These are phyloP conservation scores for Merodon equestris DNA, from an alignment of 2,888 invertebrate species.

Conservation along the genomic window DNA sequence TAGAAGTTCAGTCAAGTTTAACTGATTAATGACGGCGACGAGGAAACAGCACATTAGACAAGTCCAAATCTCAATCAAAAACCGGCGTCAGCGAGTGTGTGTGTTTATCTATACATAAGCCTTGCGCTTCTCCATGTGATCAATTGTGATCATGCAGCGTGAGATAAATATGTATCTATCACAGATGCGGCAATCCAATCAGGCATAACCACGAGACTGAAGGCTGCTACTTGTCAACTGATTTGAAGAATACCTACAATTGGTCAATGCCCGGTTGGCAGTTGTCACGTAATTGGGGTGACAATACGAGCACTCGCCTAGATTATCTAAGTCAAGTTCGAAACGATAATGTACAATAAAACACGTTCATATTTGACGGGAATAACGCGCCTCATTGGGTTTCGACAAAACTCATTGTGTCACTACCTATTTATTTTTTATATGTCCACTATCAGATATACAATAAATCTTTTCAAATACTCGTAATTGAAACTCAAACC, in stretches of 20 bases:
- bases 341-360: slow-evolving; percentile 7
- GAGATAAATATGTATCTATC: slow-evolving; percentile 9
- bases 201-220: slow-evolving; percentile 41
- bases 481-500: too few relatives aligned
- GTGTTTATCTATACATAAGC: slow-evolving; percentile 6
- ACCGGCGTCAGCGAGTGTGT: too few relatives aligned
- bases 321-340: slow-evolving; percentile 54
- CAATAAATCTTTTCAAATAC: too few relatives aligned
- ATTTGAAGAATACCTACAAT: slow-evolving; percentile 38
- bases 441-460: too few relatives aligned
- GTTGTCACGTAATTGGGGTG: slow-evolving; percentile 56
- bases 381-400: slow-evolving; percentile 36
- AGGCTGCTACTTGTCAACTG: slow-evolving; percentile 17
- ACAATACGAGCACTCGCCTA: slow-evolving; percentile 14
- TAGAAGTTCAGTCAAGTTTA: slow-evolving; percentile 61
- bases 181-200: slow-evolving; percentile 33
- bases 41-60: slow-evolving; percentile 49
- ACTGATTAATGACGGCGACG: slow-evolving; percentile 54
- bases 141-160: slow-evolving; percentile 15
- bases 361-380: neutral
- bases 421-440: too few relatives aligned
- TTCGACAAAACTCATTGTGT: neutral
- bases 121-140: slow-evolving; percentile 37
- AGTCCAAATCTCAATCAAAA: neutral
- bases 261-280: slow-evolving; percentile 41